Percentiles rank a stretch among this genome's conserved stretches.
Conservation (phyloP, 2,113 vertebrate species). For the Columba livia region DNA sequence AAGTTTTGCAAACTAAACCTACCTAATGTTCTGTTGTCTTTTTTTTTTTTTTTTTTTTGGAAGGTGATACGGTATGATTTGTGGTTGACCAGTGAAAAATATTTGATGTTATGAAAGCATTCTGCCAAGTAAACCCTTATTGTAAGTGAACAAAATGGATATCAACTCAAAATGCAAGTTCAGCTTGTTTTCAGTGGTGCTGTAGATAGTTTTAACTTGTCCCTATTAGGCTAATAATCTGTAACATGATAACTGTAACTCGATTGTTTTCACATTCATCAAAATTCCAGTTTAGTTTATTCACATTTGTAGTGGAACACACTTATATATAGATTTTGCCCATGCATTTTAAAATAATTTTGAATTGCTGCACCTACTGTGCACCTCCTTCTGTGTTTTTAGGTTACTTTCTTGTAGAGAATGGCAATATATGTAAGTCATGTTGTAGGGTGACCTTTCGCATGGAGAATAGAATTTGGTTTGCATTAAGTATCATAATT, state of each 20-base stretch:
- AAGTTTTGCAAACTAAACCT: neutral
- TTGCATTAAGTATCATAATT: neutral
- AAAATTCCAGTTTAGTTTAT: neutral
- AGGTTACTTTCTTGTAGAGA: conserved; percentile 39
- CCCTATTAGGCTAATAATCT: neutral
- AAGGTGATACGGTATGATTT: neutral
- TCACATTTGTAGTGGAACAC: neutral
- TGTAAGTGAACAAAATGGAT: neutral
- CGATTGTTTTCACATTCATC: neutral
- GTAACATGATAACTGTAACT: neutral
- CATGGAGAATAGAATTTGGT: conserved; percentile 35
- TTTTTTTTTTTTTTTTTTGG: no score
- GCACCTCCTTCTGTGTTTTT: conserved; percentile 28
- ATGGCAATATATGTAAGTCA: neutral
- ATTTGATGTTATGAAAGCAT: neutral
- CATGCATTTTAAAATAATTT: conserved; percentile 30
- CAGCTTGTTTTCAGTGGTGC: neutral
- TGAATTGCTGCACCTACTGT: neutral
- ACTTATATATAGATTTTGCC: neutral
- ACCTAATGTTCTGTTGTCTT: neutral
- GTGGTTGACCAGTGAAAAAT: neutral
- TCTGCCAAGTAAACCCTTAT: neutral
- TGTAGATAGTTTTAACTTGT: neutral
- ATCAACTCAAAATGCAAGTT: neutral
- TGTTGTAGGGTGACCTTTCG: conserved; percentile 10